A percentile compares a stretch with the other conserved stretches of the same genome.
These are phyloP conservation scores for Bos javanicus DNA, from an alignment of 2,113 vertebrate species.

Conservation along the genomic window DNA sequence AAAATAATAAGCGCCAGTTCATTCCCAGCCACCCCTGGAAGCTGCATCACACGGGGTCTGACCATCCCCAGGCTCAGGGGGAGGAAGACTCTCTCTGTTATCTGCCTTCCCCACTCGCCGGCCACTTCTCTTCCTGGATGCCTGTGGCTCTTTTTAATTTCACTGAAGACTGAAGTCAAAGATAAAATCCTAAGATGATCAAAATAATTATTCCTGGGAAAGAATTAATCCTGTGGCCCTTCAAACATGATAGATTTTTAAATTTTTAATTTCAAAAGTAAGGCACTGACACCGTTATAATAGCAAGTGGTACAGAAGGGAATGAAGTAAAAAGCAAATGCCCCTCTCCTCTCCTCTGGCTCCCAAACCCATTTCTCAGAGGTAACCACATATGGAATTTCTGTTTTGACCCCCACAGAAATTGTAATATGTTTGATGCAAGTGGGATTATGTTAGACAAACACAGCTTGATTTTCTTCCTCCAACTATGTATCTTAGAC, in stretches of 20 bases:
- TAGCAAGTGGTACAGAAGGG: not conserved
- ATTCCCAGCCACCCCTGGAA: not conserved
- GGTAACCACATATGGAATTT: not conserved
- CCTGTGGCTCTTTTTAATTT: not conserved
- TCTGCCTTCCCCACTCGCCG: not conserved
- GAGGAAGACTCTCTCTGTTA: fast-evolving
- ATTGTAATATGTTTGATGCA: not conserved
- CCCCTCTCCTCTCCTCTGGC: not conserved
- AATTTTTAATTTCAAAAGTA: constrained; percentile 17
- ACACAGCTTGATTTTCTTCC: not conserved
- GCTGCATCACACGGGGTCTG: too few species aligned
- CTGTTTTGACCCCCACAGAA: not conserved
- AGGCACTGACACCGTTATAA: not conserved
- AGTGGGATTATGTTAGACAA: not conserved
- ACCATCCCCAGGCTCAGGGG: too few species aligned
- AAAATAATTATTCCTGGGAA: not conserved
- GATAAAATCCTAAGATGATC: not conserved
- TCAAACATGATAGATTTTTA: not conserved
- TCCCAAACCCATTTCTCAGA: constrained; percentile 4
- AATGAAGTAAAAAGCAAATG: not conserved
- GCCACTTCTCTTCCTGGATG: not conserved
- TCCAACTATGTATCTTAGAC: not conserved
- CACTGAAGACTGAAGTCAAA: not conserved
- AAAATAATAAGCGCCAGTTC: not conserved
- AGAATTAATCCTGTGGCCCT: not conserved